Evolutionary conservation across 2,797 vertebrate species (phyloP), one percentile per base, ranked within the genome.

Genomic region (Lycodopsis pacificus): DNA sequence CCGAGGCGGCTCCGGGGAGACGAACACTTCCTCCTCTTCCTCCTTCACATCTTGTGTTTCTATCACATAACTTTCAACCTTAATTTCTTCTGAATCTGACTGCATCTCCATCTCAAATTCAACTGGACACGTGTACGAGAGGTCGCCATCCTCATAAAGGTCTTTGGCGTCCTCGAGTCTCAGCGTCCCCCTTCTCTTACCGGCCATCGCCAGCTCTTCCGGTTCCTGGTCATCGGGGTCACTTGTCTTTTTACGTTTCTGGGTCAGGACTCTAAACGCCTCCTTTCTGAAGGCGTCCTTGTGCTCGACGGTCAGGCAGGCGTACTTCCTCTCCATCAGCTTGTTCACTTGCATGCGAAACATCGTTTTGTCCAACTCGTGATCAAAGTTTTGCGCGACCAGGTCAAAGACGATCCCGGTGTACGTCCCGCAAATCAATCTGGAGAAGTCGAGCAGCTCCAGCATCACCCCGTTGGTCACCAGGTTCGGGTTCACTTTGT

Each of bases 391-490:
- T 14, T 76, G 81, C 38, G 53, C 59, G 1, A 89, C 40, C 34
- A 89, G 8, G 4, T 80, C 86, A 0, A 5, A 4, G 9, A 88
- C 20, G 0, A 85, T 79, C 12, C 22, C 32, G 7, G 42, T 19
- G 9, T 77, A 58, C 0, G 15, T 44, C 4, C 89, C 84, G n/a
- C 80, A 81, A 22, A 91, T 38, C 11, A 65, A 15, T 42, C n/a
- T 57, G 54, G 73, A 73, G 32, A 89, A 91, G n/a, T 81, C n/a
- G 0, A 88, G 68, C 61, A 91, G 19, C 36, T 89, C 86, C 4
- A 86, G 11, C 58, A 89, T 58, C 54, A 77, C 75, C 0, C 71
- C 71, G 0, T 22, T 79, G 49, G 70, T 89, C 1, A 88, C 3
- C 12, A 73, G 71, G 7, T 9, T 15, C 0, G 40, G 44, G 15